Conservation (phyloP, 1,140 invertebrate genomes). For the Psilanteris sp. region DNA sequence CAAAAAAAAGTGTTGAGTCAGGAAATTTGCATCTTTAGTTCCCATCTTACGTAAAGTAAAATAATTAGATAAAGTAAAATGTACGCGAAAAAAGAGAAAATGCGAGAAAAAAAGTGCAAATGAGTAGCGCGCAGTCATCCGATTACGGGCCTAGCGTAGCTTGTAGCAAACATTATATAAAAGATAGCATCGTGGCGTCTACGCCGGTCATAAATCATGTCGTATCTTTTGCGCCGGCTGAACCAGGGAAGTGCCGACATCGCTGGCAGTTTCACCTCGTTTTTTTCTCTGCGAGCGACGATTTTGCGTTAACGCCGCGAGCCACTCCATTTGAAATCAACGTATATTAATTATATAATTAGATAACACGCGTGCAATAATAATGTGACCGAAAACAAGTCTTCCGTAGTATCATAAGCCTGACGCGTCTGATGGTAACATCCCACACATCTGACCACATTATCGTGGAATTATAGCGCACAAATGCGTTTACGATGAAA, state of each 20-base stretch:
- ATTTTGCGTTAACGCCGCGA: too few relatives aligned
- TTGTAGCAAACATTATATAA: constrained; percentile 59
- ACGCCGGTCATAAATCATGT: constrained; percentile 51
- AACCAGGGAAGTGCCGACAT: constrained; percentile 24
- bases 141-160: constrained; percentile 39
- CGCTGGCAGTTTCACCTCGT: constrained; percentile 31
- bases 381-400: constrained; percentile 22
- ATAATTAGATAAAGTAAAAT: constrained; percentile 32
- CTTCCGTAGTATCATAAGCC: constrained; percentile 27
- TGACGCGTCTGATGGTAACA: constrained; percentile 27
- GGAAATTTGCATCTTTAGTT: constrained; percentile 38
- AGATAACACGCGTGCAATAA: constrained; percentile 9
- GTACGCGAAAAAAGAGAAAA: background rate
- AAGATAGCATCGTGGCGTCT: constrained; percentile 46
- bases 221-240: constrained; percentile 45
- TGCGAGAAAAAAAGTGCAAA: constrained; percentile 42
- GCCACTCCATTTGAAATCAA: constrained; percentile 17
- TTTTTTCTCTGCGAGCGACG: too few relatives aligned
- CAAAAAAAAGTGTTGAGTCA: constrained; percentile 27
- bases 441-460: constrained; percentile 26
- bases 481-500: constrained; percentile 28
- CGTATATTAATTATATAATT: constrained; percentile 46
- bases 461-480: constrained; percentile 42
- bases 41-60: constrained; percentile 34
- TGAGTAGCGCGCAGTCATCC: constrained; percentile 50